Conservation (phyloP, 2,888 invertebrate genomes). For the Tuta absoluta region DNA sequence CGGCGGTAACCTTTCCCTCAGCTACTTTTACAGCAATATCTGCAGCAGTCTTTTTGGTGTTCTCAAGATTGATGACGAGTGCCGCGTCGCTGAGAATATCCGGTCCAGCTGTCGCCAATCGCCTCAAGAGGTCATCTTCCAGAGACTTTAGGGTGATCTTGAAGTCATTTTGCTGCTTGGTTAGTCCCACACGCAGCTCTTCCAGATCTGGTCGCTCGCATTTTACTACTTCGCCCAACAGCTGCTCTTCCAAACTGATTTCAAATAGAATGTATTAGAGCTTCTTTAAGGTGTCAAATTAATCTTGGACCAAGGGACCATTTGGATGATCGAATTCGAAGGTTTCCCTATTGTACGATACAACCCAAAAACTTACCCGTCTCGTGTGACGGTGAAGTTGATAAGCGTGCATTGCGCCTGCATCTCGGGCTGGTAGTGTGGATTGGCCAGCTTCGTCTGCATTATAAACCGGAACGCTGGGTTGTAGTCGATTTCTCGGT, state of each 20-base stretch:
- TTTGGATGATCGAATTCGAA: no score
- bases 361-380: constrained; percentile 81
- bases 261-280: not conserved
- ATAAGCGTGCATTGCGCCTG: constrained; percentile 97
- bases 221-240: constrained; percentile 96
- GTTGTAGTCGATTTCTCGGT: constrained; percentile 95
- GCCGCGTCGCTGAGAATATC: constrained; percentile 95
- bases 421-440: constrained; percentile 98
- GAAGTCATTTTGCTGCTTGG: constrained; percentile 96
- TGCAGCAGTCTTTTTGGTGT: constrained; percentile 94
- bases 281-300: not conserved
- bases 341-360: no score
- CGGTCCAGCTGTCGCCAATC: constrained; percentile 94
- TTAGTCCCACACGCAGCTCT: constrained; percentile 88
- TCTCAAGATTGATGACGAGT: constrained; percentile 95
- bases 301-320: not conserved
- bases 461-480: constrained; percentile 90
- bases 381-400: constrained; percentile 96
- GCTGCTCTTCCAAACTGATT: constrained; percentile 90
- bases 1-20: constrained; percentile 92
- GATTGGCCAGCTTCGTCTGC: constrained; percentile 96
- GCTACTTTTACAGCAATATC: constrained; percentile 93
- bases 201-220: constrained; percentile 96
- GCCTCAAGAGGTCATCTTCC: constrained; percentile 94
- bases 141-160: constrained; percentile 94